Base-by-base conservation (phyloP, 2,113 vertebrate species). In the Mormoops blainvillei region DNA sequence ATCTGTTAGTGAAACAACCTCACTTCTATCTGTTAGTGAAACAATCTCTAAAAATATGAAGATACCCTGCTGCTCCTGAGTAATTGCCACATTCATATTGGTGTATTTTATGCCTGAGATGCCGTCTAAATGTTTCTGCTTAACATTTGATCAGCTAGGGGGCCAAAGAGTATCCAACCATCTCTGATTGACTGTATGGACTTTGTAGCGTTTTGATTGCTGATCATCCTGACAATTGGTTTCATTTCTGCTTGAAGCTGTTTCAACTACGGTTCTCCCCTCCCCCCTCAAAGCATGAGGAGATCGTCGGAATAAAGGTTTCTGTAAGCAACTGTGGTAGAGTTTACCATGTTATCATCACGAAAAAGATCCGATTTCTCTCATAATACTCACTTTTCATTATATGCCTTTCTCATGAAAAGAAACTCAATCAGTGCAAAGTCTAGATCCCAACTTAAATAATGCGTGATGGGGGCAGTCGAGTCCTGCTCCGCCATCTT, bases 381-480 rank as follows among this genome's bases (percentile, higher is more conserved):
- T 54, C 18, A 24, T 7, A 45, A 52, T 83, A 48, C 6, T 76
- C 58, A n/a, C 24, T 52, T 89, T 83, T 63, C 52, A 50, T 26
- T 71, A 16, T 77, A 2, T 73, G 36, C 82, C 16, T 73, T 81
- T 98, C 99, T 99, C 7, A 99, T 99, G 13, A 99, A 99, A 28
- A 99, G 98, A 93, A 99, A 99, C 97, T 99, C 99, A 99, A 99
- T 97, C 36, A 99, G 96, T 3, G 98, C 99, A 98, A 99, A 99
- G 16, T 80, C 98, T 86, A 99, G 91, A 95, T 99, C 98, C 54
- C 98, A 98, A 96, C 99, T 98, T 97, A 99, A 98, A 98, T 99
- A 99, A 95, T 99, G 98, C 8, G 98, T 98, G 97, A 99, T 99
- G 94, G 92, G 98, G 50, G 98, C 99, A 80, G 99, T 99, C 73